Conservation (phyloP, 2,113 vertebrate species). For the Cairina moschata region DNA sequence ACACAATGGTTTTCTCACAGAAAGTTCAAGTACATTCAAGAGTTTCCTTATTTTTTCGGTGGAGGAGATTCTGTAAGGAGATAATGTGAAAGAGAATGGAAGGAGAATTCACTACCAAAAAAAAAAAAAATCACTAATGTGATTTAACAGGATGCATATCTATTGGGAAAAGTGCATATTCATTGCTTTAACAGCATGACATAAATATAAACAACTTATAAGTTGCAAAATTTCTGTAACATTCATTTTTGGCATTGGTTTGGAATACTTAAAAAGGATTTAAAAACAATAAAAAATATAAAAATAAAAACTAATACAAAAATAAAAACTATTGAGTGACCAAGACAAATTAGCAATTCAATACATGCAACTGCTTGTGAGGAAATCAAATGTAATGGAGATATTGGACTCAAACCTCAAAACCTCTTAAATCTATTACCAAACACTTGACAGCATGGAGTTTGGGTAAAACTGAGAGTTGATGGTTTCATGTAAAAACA, state of each 20-base stretch:
- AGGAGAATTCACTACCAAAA: not conserved
- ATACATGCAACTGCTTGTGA: not conserved
- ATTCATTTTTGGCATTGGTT: not conserved
- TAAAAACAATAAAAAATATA: not conserved
- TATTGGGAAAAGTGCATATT: not conserved
- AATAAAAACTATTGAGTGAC: not conserved
- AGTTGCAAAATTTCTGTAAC: not conserved
- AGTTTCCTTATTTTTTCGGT: not conserved
- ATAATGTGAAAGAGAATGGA: not conserved
- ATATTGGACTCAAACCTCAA: not conserved
- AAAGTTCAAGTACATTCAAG: not conserved
- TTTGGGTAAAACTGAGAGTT: not conserved
- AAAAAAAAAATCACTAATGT: not conserved
- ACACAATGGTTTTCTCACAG: not conserved
- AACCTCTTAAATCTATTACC: too few relatives aligned
- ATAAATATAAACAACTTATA: not conserved
- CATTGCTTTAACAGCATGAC: not conserved
- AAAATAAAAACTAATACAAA: too few relatives aligned
- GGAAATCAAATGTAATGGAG: not conserved
- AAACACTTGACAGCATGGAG: not conserved
- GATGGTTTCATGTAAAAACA: not conserved
- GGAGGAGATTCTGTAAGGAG: not conserved
- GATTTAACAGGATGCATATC: not conserved
- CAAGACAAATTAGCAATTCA: not conserved
- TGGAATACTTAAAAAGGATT: not conserved